phyloP scores from a whole-genome alignment of 2,888 invertebrate species.

The Dexiosoma caninum region DNA sequence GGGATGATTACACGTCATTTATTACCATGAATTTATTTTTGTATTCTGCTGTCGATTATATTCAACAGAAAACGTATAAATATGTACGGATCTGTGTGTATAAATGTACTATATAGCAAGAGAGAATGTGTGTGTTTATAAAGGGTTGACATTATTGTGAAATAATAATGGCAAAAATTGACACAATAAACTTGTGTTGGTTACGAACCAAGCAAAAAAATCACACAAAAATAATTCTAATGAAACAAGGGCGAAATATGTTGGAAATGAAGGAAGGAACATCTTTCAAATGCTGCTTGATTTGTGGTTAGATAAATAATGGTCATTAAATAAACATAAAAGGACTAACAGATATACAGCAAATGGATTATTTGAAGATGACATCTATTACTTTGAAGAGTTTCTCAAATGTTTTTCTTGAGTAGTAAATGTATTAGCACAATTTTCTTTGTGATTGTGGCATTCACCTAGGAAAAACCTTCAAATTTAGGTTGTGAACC shows the following conservation, averaged over 20 bases:
- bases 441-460: too few relatives aligned
- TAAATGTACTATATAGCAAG: too few relatives aligned
- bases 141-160: slow-evolving; percentile 44
- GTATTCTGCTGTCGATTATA: slow-evolving; percentile 7
- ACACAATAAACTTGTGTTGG: slow-evolving; percentile 47
- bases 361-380: neutral
- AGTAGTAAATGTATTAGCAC: too few relatives aligned
- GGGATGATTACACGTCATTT: slow-evolving; percentile 58
- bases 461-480: too few relatives aligned
- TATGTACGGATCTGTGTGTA: too few relatives aligned
- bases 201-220: neutral
- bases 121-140: neutral
- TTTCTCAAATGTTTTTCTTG: neutral
- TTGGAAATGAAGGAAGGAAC: neutral
- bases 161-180: slow-evolving; percentile 57
- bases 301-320: slow-evolving; percentile 40
- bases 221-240: neutral
- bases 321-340: slow-evolving; percentile 43
- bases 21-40: slow-evolving; percentile 33
- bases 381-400: neutral
- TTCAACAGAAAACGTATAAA: neutral
- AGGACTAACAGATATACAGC: neutral
- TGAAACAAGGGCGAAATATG: neutral
- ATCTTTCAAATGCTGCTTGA: neutral
- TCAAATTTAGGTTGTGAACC: too few relatives aligned